A percentile compares a stretch with the other conserved stretches of the same genome.
Conservation (phyloP, 2,888 invertebrate genomes). For the Gortyna flavago region DNA sequence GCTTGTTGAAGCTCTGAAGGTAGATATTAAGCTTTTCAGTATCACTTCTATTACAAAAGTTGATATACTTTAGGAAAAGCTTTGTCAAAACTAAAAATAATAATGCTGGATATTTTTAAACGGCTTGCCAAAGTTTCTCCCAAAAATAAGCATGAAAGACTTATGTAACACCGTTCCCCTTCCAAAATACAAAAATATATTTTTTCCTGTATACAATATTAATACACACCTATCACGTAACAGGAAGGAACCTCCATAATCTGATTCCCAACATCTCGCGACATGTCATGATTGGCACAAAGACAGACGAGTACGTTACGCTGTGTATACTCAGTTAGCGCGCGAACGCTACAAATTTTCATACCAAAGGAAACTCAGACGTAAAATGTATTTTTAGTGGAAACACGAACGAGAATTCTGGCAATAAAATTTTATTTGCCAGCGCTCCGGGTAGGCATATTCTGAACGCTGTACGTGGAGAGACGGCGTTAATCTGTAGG, state of each 20-base stretch:
- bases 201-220: constrained; percentile 49
- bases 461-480: constrained; percentile 59
- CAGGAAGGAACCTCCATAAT: constrained; percentile 64
- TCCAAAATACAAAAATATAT: constrained; percentile 25
- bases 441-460: constrained; percentile 64
- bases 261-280: constrained; percentile 58
- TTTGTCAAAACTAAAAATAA: constrained; percentile 5
- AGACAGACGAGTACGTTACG: constrained; percentile 50
- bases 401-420: constrained; percentile 70
- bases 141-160: not conserved
- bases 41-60: constrained; percentile 10
- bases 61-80: not conserved
- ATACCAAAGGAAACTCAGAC: constrained; percentile 69
- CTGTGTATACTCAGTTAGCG: constrained; percentile 42
- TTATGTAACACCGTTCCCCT: not conserved
- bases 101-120: constrained; percentile 8
- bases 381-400: constrained; percentile 70
- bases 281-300: constrained; percentile 60
- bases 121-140: not conserved
- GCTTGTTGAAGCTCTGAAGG: not conserved
- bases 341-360: constrained; percentile 73
- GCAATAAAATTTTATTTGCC: constrained; percentile 75
- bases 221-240: constrained; percentile 58
- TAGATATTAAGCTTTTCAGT: constrained; percentile 12
- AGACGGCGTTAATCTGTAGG: constrained; percentile 56